These are phyloP conservation scores for Ridgeia piscesae DNA, from an alignment of 1,140 invertebrate genomes.

Conservation along the genomic window DNA sequence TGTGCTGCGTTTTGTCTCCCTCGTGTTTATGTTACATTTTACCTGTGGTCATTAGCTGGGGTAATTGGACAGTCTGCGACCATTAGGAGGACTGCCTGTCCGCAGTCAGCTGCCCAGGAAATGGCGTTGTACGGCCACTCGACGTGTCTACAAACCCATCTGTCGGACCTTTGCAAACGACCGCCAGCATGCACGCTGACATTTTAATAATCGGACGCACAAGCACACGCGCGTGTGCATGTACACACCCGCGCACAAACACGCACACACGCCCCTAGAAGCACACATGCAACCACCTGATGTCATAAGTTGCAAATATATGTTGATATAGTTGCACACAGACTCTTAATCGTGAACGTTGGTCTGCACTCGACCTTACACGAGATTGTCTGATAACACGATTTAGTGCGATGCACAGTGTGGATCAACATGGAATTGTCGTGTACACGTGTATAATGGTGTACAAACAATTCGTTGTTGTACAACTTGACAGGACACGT, in stretches of 20 bases:
- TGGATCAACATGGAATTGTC: neutral
- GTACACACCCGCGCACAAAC: neutral
- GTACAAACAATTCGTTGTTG: neutral
- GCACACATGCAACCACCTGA: neutral
- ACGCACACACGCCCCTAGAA: neutral
- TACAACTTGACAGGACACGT: neutral
- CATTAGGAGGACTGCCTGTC: neutral
- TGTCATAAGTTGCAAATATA: neutral
- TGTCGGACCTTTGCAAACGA: neutral
- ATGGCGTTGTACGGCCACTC: neutral
- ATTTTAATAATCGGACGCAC: neutral
- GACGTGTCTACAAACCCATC: neutral
- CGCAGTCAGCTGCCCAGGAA: neutral
- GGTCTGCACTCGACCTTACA: no score
- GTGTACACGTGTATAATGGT: neutral
- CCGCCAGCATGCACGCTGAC: neutral
- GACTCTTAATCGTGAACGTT: neutral
- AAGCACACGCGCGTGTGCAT: no score
- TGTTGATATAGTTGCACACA: neutral
- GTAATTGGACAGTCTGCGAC: neutral
- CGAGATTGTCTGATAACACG: no score
- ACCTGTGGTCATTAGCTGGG: neutral
- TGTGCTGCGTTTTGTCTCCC: neutral
- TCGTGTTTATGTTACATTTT: neutral
- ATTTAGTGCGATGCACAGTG: no score